phyloP scores from a whole-genome alignment of 53 echinoderm and acorn worm species.

The Zoroaster sp. region DNA sequence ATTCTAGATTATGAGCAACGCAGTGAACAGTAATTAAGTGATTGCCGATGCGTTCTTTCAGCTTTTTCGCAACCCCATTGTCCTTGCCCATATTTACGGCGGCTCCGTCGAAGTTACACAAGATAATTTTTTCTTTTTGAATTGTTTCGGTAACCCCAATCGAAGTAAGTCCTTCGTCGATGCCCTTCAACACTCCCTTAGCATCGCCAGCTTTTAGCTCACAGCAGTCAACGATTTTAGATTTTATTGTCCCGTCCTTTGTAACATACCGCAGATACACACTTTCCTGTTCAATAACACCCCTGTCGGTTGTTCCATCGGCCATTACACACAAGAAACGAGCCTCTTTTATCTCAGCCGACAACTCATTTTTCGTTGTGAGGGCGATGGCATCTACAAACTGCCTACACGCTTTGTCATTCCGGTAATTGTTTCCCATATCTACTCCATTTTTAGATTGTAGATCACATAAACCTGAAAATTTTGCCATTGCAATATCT shows the following conservation, averaged over 20 bases:
- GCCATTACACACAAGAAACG: constrained; percentile 28
- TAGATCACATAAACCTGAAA: no score
- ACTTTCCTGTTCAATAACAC: constrained; percentile 27
- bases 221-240: constrained; percentile 1
- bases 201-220: constrained; percentile 1
- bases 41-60: constrained; percentile 21
- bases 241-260: background rate
- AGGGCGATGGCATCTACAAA: no score
- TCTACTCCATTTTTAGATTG: no score
- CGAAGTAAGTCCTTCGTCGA: background rate
- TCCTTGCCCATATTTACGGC: constrained; percentile 12
- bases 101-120: constrained; percentile 44
- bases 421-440: no score
- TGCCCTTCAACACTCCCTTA: constrained; percentile 26
- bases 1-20: constrained; percentile 39
- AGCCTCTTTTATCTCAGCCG: constrained; percentile 7
- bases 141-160: background rate
- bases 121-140: constrained; percentile 25
- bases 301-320: constrained; percentile 41
- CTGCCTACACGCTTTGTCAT: no score
- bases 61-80: constrained; percentile 26
- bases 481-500: no score
- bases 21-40: constrained; percentile 31
- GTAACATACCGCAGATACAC: constrained; percentile 35
- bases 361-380: background rate